Percentiles rank a stretch among this genome's conserved stretches.
Evolutionary conservation across 2,797 vertebrate species (phyloP).

Genomic region (Oreonectes daqikongensis): DNA sequence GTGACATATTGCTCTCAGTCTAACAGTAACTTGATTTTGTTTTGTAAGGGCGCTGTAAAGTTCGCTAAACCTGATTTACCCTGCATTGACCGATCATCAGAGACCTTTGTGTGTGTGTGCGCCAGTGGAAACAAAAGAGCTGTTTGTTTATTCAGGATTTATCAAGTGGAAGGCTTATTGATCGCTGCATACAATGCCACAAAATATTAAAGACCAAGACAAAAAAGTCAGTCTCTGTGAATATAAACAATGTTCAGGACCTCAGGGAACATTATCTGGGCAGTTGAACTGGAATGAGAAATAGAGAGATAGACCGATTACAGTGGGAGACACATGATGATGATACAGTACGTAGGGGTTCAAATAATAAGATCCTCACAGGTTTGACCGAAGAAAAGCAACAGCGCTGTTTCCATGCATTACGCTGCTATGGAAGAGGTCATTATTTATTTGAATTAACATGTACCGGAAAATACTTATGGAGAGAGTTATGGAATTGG

Average conservation of each 20-base stretch:
- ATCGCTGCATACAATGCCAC: not conserved
- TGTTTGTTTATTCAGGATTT: slow-evolving; percentile 24
- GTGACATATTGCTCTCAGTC: slow-evolving; percentile 33
- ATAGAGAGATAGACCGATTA: not conserved
- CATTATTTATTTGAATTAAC: slow-evolving; percentile 45
- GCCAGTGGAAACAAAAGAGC: not conserved
- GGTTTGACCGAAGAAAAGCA: not conserved
- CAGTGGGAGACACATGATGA: not conserved
- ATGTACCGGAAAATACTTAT: slow-evolving; percentile 37
- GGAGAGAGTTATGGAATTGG: slow-evolving; percentile 43
- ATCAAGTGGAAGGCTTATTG: not conserved
- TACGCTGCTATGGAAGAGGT: not conserved
- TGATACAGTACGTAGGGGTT: not conserved
- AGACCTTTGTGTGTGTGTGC: slow-evolving; percentile 25
- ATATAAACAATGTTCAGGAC: slow-evolving; percentile 43
- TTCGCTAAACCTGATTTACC: slow-evolving; percentile 39
- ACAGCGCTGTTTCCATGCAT: slow-evolving; percentile 3
- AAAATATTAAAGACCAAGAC: slow-evolving; percentile 35
- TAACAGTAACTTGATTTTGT: slow-evolving; percentile 44
- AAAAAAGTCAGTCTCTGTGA: slow-evolving; percentile 43
- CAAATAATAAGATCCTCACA: slow-evolving; percentile 8
- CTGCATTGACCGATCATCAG: not conserved
- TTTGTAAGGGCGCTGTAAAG: slow-evolving; percentile 31
- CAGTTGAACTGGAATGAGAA: not conserved
- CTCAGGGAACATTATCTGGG: slow-evolving; percentile 18